phyloP scores from a whole-genome alignment of 2,797 vertebrate species.

The Chaenodraco wilsoni region DNA sequence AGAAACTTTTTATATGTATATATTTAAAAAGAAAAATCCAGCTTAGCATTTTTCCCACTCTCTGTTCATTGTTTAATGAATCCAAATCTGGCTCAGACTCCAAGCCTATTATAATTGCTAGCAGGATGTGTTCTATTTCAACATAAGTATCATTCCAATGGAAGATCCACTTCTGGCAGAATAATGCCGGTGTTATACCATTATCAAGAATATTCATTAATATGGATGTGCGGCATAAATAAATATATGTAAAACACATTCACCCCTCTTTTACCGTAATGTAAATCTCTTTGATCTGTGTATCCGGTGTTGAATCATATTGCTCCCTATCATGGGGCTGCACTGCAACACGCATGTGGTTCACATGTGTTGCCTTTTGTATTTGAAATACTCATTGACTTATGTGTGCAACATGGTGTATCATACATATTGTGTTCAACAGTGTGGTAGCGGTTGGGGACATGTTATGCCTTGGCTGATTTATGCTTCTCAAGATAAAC shows the following conservation, averaged over 20 bases:
- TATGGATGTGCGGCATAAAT: constrained; percentile 77
- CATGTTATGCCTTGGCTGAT: constrained; percentile 67
- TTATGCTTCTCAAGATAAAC: constrained; percentile 78
- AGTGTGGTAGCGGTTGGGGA: constrained; percentile 27
- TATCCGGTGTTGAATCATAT: constrained; percentile 65
- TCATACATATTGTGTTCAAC: constrained; percentile 51
- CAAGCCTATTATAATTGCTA: constrained; percentile 85
- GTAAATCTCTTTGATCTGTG: constrained; percentile 74
- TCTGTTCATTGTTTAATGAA: constrained; percentile 88
- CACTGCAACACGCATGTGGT: constrained; percentile 59
- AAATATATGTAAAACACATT: constrained; percentile 75
- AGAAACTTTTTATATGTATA: constrained; percentile 80
- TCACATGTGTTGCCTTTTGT: constrained; percentile 60
- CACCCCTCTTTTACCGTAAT: constrained; percentile 62
- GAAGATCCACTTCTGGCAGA: constrained; percentile 81
- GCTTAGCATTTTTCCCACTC: constrained; percentile 79
- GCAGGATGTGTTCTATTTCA: constrained; percentile 85
- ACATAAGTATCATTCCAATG: constrained; percentile 80
- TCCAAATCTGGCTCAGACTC: constrained; percentile 85
- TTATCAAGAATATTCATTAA: constrained; percentile 79
- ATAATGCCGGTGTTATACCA: constrained; percentile 74
- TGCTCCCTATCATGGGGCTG: constrained; percentile 61
- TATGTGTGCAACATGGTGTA: constrained; percentile 53
- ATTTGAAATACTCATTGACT: constrained; percentile 42
- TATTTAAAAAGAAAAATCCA: constrained; percentile 63